Evolutionary conservation across 1,140 invertebrate genomes (phyloP), one percentile per base, ranked within the genome.

Genomic region (Megathymus violae): DNA sequence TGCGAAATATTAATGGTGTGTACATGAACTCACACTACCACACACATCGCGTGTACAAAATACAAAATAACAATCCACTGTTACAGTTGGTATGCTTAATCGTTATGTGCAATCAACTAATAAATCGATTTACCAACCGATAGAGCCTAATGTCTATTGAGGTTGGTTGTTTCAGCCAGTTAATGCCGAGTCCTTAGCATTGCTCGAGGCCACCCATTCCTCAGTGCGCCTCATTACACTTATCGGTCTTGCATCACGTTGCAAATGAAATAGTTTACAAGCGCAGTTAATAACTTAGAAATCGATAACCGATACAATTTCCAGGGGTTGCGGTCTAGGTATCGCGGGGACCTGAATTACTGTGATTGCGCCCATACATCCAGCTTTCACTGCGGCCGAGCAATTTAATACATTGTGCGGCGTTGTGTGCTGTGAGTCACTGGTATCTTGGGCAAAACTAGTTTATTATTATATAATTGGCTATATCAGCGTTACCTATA

Each of bases 281-380:
- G 38, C 40, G 10, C 13, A 67, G 63, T 69, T 74, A 74, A 65
- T 75, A 74, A 64, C 68, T 68, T 75, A 67, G 74, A 72, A 77
- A 81, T 77, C 74, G 76, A 79, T 81, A 73, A 67, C 69, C 59
- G 67, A 77, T 77, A 76, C 66, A 74, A 79, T 79, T 74, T 72
- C 74, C 54, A 66, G 48, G 50, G 66, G 72, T 76, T 81, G 74
- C 70, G 78, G 76, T 77, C 63, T 70, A 69, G 66, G 65, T 68
- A 50, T 61, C 60, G 40, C 47, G n/a, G 17, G 41, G 61, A 64
- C 64, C 65, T 74, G 65, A 70, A 76, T 75, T 69, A 71, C 67
- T 71, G 67, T 73, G 69, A 74, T 74, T 70, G 67, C 61, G 34
- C 14, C 54, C 58, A 63, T 68, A 65, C 67, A 46, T 58, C 62